A percentile compares a stretch with the other conserved stretches of the same genome.
phyloP scores from a whole-genome alignment of 37 sponge, comb jelly and placozoan species.

The Chondrilla cf. caribensis region DNA sequence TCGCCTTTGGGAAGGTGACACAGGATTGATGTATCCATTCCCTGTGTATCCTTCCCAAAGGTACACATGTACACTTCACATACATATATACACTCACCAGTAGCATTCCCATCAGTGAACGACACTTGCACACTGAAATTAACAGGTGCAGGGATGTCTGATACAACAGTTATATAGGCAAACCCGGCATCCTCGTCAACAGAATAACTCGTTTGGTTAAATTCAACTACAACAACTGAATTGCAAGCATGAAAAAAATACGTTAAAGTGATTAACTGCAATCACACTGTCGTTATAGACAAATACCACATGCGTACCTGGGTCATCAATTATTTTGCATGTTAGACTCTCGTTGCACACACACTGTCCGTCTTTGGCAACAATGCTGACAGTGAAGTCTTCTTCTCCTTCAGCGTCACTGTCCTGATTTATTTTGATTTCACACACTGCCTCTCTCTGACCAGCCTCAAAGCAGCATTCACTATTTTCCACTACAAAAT shows the following conservation, averaged over 20 bases:
- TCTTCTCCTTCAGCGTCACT: not conserved
- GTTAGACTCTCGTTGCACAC: not conserved
- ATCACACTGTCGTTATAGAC: too few species aligned
- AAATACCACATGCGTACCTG: too few species aligned
- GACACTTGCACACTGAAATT: not conserved
- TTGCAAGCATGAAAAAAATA: not conserved
- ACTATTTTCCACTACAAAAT: not conserved
- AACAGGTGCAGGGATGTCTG: not conserved
- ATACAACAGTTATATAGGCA: not conserved
- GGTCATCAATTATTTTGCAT: too few species aligned
- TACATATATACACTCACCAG: too few species aligned
- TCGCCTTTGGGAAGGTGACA: too few species aligned
- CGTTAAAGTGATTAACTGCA: too few species aligned
- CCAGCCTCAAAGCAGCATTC: slow-evolving; percentile 20
- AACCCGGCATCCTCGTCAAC: not conserved
- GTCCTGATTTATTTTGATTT: not conserved
- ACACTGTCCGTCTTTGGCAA: not conserved
- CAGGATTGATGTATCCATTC: too few species aligned
- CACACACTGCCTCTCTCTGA: not conserved
- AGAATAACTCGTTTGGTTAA: not conserved
- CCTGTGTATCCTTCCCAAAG: too few species aligned
- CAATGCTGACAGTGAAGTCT: not conserved
- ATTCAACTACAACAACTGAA: not conserved
- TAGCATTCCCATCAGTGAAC: not conserved
- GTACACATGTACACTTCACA: too few species aligned